These are phyloP conservation scores for Rhopilema esculentum DNA, from an alignment of 30 jellyfish, hydroid and myxozoan genomes.

Conservation along the genomic window DNA sequence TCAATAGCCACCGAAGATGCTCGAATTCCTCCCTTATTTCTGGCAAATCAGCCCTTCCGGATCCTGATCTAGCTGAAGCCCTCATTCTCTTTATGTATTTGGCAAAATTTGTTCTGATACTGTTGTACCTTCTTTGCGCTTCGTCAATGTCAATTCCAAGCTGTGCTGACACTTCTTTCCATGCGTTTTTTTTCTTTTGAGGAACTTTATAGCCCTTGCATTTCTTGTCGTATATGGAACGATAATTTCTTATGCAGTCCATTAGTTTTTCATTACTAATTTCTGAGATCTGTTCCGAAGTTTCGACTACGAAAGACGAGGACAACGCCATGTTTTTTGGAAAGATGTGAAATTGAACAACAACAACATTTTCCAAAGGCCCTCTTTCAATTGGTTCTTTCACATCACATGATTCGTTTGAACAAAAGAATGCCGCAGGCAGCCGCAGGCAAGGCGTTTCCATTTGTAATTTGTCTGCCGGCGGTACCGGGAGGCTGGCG, in stretches of 20 bases:
- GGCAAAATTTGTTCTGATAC: slow-evolving; percentile 36
- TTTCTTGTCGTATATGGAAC: slow-evolving; percentile 13
- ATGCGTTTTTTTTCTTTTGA: slow-evolving; percentile 24
- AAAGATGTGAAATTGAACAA: background rate
- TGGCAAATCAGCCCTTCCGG: slow-evolving; percentile 19
- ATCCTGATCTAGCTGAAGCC: slow-evolving; percentile 3
- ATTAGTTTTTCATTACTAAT: slow-evolving; percentile 5
- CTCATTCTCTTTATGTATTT: slow-evolving; percentile 29
- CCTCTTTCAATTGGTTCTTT: background rate
- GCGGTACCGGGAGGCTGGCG: too few species aligned
- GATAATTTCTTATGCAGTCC: slow-evolving; percentile 20
- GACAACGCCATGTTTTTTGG: slow-evolving; percentile 13
- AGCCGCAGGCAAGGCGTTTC: slow-evolving; percentile 31
- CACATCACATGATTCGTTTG: background rate
- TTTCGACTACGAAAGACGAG: background rate
- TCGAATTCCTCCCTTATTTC: slow-evolving; percentile 15
- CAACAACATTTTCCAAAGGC: background rate
- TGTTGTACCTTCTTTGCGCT: slow-evolving; percentile 45
- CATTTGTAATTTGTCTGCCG: slow-evolving; percentile 7
- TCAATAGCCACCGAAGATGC: slow-evolving; percentile 18
- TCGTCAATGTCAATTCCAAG: slow-evolving; percentile 32
- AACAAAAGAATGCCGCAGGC: background rate
- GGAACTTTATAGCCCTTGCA: slow-evolving; percentile 19
- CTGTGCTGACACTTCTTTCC: slow-evolving; percentile 36
- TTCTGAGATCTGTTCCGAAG: slow-evolving; percentile 5